These are phyloP conservation scores for Fringilla coelebs DNA, from an alignment of 2,797 vertebrate species.

Conservation along the genomic window DNA sequence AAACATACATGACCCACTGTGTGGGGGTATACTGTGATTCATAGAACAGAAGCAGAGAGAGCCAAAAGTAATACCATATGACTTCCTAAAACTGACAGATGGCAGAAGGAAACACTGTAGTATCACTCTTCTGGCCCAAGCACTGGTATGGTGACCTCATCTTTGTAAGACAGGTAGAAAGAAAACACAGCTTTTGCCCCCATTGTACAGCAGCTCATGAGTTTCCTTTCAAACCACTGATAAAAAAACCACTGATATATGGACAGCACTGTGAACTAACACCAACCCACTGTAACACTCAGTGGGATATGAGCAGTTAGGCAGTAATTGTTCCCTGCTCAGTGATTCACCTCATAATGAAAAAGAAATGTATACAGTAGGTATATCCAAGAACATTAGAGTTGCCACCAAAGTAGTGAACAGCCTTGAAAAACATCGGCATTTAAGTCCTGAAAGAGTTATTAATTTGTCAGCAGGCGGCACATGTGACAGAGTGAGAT, in stretches of 20 bases:
- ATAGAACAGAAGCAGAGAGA: neutral
- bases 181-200: neutral
- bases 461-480: constrained; percentile 22
- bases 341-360: neutral
- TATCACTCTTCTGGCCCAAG: neutral
- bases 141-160: neutral
- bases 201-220: neutral
- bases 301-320: neutral
- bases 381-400: neutral
- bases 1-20: neutral
- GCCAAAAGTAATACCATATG: neutral
- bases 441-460: constrained; percentile 29
- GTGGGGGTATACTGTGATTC: too few relatives aligned
- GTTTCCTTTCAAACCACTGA: neutral
- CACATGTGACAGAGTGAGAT: neutral
- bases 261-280: neutral
- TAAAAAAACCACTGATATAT: neutral
- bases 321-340: neutral
- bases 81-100: neutral
- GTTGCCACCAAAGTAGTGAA: neutral
- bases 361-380: neutral
- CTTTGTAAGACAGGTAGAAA: neutral
- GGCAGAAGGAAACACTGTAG: neutral
- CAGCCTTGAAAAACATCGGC: neutral
- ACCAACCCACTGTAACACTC: neutral